Conservation (phyloP, 1,140 invertebrate species). For the Trissolcus basalis region DNA sequence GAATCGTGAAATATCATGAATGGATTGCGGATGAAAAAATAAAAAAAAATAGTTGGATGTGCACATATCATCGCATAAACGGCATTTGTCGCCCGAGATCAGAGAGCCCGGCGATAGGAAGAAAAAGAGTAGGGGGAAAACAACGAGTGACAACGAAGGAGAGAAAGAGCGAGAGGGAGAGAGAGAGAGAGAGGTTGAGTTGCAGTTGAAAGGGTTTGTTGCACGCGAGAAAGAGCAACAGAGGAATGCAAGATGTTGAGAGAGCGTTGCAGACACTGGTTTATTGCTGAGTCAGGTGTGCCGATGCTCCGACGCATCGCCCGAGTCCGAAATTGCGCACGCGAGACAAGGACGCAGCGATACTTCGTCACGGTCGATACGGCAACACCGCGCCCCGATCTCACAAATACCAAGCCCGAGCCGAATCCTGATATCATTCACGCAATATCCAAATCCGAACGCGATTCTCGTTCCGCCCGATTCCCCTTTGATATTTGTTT, state of each 20-base stretch:
- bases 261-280: constrained; percentile 16
- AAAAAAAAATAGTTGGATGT: constrained; percentile 1
- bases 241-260: constrained; percentile 16
- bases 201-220: not conserved
- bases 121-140: constrained; percentile 9
- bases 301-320: constrained; percentile 23
- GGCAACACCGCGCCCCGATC: constrained; percentile 70
- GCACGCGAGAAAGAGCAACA: constrained; percentile 1
- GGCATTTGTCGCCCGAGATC: constrained; percentile 30
- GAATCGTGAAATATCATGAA: too few relatives aligned
- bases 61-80: constrained; percentile 32
- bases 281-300: constrained; percentile 48
- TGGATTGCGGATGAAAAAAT: constrained; percentile 4
- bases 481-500: not conserved
- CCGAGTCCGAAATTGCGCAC: constrained; percentile 33
- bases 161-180: constrained; percentile 10
- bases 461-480: not conserved
- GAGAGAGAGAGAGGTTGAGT: constrained; percentile 2
- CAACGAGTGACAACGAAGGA: constrained; percentile 5
- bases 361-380: constrained; percentile 68
- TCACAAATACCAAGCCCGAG: not conserved
- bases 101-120: constrained; percentile 4
- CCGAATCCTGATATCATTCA: not conserved
- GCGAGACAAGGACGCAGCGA: constrained; percentile 13
- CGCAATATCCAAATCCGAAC: not conserved